Conservation (phyloP, 2,113 vertebrate species). For the Chloropsis hardwickii region DNA sequence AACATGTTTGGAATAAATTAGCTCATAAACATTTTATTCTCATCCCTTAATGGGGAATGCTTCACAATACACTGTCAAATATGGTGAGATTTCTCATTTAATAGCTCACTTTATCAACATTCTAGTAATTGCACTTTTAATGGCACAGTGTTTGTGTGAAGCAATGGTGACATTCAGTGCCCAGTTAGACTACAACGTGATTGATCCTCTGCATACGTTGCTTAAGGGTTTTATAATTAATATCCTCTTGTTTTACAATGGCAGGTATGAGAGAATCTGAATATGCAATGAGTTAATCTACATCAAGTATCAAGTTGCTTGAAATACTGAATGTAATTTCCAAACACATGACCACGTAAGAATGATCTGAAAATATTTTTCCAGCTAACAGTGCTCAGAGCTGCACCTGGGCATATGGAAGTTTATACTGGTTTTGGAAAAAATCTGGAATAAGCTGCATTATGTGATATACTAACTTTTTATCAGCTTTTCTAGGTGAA, state of each 20-base stretch:
- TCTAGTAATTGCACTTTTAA: conserved; percentile 34
- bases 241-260: not conserved
- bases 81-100: conserved; percentile 54
- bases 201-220: not conserved
- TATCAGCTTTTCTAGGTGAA: not conserved
- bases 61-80: conserved; percentile 45
- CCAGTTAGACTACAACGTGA: not conserved
- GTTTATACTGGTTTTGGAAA: not conserved
- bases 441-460: not conserved
- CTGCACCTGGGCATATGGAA: not conserved
- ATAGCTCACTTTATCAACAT: conserved; percentile 36
- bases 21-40: conserved; percentile 62
- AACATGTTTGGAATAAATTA: conserved; percentile 49
- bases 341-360: not conserved
- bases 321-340: not conserved
- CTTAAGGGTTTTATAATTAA: conserved; percentile 20
- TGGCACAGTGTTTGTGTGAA: not conserved
- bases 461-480: not conserved
- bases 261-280: not conserved
- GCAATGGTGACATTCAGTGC: not conserved
- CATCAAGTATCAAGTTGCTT: not conserved
- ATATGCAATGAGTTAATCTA: not conserved
- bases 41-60: conserved; percentile 5
- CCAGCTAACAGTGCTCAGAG: not conserved
- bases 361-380: conserved; percentile 1